phyloP scores from a whole-genome alignment of 2,113 vertebrate species.

The Pseudolaguvia tuberculata region DNA sequence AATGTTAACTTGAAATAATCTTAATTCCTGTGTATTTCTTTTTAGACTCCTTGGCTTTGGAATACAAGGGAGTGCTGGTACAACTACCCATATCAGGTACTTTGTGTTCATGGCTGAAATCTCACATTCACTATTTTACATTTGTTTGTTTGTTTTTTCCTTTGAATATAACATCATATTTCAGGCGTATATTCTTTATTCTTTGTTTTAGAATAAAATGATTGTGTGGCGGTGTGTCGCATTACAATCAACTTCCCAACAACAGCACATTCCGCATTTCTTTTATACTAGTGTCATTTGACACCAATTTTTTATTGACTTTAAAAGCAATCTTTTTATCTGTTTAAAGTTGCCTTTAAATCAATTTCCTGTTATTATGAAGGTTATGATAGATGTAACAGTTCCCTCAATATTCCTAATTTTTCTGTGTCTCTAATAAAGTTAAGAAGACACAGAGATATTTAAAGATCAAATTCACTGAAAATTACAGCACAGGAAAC shows the following conservation, averaged over 20 bases:
- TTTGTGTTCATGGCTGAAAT: neutral
- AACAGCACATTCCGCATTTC: neutral
- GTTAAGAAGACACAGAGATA: neutral
- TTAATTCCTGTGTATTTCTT: conserved; percentile 42
- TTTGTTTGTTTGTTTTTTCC: neutral
- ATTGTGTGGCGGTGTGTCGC: no score
- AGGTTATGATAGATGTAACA: no score
- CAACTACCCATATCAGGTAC: conserved; percentile 96
- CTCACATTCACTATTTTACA: neutral
- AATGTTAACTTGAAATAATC: neutral
- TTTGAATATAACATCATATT: neutral
- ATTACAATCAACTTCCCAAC: neutral
- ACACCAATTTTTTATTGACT: neutral
- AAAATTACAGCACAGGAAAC: no score
- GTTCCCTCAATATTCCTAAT: no score
- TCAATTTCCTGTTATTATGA: no score
- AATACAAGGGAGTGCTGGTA: conserved; percentile 95
- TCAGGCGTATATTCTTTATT: no score
- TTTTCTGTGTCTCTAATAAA: neutral
- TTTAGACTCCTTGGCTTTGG: conserved; percentile 90
- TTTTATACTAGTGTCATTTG: neutral
- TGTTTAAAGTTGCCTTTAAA: neutral
- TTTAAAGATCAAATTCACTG: neutral
- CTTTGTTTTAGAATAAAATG: no score
- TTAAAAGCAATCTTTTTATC: neutral